Evolutionary conservation across 2,888 invertebrate genomes (phyloP), one percentile per base, ranked within the genome.

Genomic region (Drosophila pseudotalamancana): DNA sequence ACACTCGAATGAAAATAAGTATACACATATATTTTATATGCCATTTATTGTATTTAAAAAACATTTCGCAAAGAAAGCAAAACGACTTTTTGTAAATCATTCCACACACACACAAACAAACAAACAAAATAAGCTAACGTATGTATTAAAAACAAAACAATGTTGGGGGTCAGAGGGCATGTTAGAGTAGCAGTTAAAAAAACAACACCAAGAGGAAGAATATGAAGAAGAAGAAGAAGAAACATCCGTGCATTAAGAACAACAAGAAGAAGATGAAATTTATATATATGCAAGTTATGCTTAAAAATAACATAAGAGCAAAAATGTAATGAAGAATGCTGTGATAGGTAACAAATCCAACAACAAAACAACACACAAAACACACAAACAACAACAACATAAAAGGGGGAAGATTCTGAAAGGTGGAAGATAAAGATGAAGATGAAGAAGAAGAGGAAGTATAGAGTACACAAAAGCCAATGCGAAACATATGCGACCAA

Each of bases 401-500:
- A 49, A 50, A 6, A 49, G 27, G 14, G 27, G 27, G 18, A 29
- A 29, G n/a, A n/a, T n/a, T n/a, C n/a, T n/a, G n/a, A 18, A 27
- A 6, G 9, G 12, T 29, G 29, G 16, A 43, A 11, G 27, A n/a
- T n/a, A n/a, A n/a, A 27, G 21, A 27, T 5, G 6, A 37, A 19
- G 29, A 39, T 32, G 42, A 25, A 11, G 12, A 32, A 27, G 39
- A n/a, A 40, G 19, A 21, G 46, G 14, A 37, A 27, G 42, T 25
- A 19, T 42, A 35, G 27, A 59, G 19, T 55, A 43, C 32, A 53
- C 50, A 63, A 73, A 82, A 77, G 85, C 80, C 85, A 80, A 83
- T 80, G 70, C 81, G 77, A 80, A 80, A 83, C 84, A 77, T 77
- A 86, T 86, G 81, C 82, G 82, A 82, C 86, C 86, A 86, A 82